Conservation (phyloP, 2,888 invertebrate genomes). For the Melieria omissa region DNA sequence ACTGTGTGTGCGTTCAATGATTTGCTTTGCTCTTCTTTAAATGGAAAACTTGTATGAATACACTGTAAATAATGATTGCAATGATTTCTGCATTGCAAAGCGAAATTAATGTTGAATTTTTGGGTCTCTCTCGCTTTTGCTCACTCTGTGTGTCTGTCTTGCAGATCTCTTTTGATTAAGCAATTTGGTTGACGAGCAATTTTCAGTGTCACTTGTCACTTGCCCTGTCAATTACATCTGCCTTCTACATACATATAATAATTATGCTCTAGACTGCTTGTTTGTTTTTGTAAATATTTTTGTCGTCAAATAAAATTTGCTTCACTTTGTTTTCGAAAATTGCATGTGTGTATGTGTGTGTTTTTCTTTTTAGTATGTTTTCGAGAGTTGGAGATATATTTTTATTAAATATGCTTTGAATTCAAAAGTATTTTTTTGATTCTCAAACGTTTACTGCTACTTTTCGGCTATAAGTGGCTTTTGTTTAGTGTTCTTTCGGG, state of each 20-base stretch:
- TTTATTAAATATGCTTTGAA: conserved; percentile 13
- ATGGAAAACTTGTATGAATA: conserved; percentile 50
- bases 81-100: not conserved
- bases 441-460: conserved; percentile 40
- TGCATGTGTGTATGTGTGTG: conserved; percentile 14
- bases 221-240: too few species aligned
- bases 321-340: conserved; percentile 30
- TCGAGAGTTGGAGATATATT: conserved; percentile 15
- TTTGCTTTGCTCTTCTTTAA: conserved; percentile 40
- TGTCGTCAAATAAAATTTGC: not conserved
- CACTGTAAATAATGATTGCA: conserved; percentile 17
- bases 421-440: conserved; percentile 16
- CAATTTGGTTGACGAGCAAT: too few species aligned
- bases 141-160: not conserved
- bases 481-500: conserved; percentile 6
- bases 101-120: conserved; percentile 7
- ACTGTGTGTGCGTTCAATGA: too few species aligned
- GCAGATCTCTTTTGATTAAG: not conserved
- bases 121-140: not conserved
- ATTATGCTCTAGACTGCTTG: conserved; percentile 44
- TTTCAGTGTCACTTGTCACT: too few species aligned
- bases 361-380: conserved; percentile 23
- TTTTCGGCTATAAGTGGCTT: conserved; percentile 48
- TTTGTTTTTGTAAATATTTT: conserved; percentile 28
- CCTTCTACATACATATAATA: not conserved